Conservation (phyloP, 2,888 invertebrate species). For the Clostera curtula region DNA sequence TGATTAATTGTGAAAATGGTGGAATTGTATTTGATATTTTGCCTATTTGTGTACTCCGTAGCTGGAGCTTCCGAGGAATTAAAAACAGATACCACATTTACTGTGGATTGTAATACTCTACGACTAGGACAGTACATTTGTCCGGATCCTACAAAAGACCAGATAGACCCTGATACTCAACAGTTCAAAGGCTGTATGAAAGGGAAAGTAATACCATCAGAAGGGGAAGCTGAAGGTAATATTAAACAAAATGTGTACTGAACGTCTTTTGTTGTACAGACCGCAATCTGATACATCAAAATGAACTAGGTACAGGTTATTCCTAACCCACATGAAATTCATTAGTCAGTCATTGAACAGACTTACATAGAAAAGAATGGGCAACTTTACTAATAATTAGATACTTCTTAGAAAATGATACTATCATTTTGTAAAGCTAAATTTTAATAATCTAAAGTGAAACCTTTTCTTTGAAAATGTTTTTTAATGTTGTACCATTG, state of each 20-base stretch:
- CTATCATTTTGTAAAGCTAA: too few relatives aligned
- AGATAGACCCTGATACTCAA: constrained; percentile 92
- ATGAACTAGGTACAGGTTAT: too few relatives aligned
- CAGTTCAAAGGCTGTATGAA: constrained; percentile 86
- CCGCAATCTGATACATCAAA: too few relatives aligned
- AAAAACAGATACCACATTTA: constrained; percentile 34
- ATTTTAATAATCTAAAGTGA: background rate
- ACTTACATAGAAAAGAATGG: too few relatives aligned
- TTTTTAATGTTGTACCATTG: constrained; percentile 2
- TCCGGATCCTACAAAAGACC: constrained; percentile 82
- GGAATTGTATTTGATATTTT: too few relatives aligned
- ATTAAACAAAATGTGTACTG: background rate
- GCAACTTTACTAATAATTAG: too few relatives aligned
- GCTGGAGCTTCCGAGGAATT: constrained; percentile 45
- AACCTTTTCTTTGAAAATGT: background rate
- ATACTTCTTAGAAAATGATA: too few relatives aligned
- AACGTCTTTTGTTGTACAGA: too few relatives aligned
- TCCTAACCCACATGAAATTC: too few relatives aligned
- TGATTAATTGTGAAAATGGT: too few relatives aligned
- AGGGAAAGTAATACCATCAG: constrained; percentile 66
- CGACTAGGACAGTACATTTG: constrained; percentile 88
- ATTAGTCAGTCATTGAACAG: too few relatives aligned
- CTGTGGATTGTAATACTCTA: constrained; percentile 81
- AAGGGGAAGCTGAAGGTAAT: constrained; percentile 86
- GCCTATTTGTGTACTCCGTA: constrained; percentile 25